Evolutionary conservation across 2,888 invertebrate species (phyloP), one percentile per base, ranked within the genome.

Genomic region (Lasioglossum oenotherae): DNA sequence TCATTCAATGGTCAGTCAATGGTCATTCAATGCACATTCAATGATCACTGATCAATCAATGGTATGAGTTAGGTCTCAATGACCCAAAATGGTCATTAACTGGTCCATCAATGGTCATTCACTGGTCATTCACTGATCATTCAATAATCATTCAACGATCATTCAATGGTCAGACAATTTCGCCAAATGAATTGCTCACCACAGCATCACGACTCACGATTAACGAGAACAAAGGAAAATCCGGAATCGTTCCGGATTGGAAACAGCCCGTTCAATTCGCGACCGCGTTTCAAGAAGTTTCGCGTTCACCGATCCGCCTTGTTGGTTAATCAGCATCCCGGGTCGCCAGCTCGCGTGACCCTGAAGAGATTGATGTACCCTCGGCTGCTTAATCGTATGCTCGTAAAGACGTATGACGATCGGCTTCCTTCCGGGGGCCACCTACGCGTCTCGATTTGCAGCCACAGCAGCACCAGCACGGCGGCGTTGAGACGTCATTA

Each of bases 321-420:
- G 38, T 41, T 69, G 67, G 76, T 64, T 72, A 67, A 86, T 85
- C 75, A 74, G n/a, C 41, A 38, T 81, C 35, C 76, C 67, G 78
- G 81, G 78, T 83, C 81, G 69, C 82, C 76, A 79, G 86, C 77
- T 73, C 79, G 81, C 69, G 73, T 71, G 85, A 87, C 84, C 84
- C 80, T 82, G 82, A 82, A 77, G 81, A 87, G 89, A 90, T 88
- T 90, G 90, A 88, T 87, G 90, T 80, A 64, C 83, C 74, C 88
- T 35, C 38, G 38, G 57, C 67, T 69, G 84, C 79, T 81, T 87
- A 90, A 90, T 90, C 87, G 84, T 84, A 78, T 78, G 89, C 83
- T 86, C 86, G 86, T 90, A 90, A 90, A 90, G 88, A 87, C 88
- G 76, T 38, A 87, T 87, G 87, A 90, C 90, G 85, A 88, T 87